phyloP scores from a whole-genome alignment of 2,888 invertebrate genomes.

The Podotricha telesiphe region DNA sequence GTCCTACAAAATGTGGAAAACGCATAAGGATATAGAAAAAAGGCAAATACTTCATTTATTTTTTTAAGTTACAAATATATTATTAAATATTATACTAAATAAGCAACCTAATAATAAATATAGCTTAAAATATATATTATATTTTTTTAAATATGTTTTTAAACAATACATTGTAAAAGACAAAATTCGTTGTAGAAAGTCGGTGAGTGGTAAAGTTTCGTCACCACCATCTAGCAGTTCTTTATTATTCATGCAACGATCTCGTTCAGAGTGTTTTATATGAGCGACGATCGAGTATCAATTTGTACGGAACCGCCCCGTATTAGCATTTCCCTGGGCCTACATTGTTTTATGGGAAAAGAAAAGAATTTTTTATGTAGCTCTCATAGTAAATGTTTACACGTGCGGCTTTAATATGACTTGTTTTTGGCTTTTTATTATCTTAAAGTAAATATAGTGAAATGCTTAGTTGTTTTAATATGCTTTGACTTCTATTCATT shows the following conservation, averaged over 20 bases:
- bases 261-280: slow-evolving; percentile 82
- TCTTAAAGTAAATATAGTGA: slow-evolving; percentile 10
- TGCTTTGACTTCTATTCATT: no score
- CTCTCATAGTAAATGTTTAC: slow-evolving; percentile 43
- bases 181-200: slow-evolving; percentile 52
- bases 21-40: no score
- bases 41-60: no score
- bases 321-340: slow-evolving; percentile 78
- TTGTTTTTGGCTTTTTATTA: background rate
- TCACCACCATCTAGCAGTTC: slow-evolving; percentile 72
- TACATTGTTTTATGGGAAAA: slow-evolving; percentile 68
- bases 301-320: slow-evolving; percentile 77
- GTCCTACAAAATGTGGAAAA: no score
- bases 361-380: slow-evolving; percentile 50
- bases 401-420: slow-evolving; percentile 14
- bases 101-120: no score
- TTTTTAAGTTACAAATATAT: no score
- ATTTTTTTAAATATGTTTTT: background rate
- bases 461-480: no score
- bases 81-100: no score
- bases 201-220: slow-evolving; percentile 53
- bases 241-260: slow-evolving; percentile 83
- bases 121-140: no score
- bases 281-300: slow-evolving; percentile 84
- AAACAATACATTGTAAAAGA: background rate